A percentile compares a stretch with the other conserved stretches of the same genome.
Evolutionary conservation across 2,888 invertebrate species (phyloP).

Genomic region (Acronicta psi): DNA sequence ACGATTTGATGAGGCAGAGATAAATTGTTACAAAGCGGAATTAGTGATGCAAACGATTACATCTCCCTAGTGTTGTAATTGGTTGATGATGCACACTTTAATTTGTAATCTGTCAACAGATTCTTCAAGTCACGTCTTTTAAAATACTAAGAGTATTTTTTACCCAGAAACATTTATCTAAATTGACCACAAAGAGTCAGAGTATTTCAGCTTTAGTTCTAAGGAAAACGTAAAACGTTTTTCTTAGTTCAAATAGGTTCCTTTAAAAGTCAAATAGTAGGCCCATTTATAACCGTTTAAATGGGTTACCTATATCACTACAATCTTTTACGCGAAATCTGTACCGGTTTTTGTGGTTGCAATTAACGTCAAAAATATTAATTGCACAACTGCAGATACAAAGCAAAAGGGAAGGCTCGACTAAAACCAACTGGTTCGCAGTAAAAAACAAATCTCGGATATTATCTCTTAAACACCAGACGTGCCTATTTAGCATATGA

Average conservation of each 20-base stretch:
- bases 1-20: slow-evolving; percentile 73
- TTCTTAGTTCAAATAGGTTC: background rate
- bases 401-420: slow-evolving; percentile 15
- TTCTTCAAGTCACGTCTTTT: slow-evolving; percentile 12
- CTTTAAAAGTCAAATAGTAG: background rate
- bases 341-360: slow-evolving; percentile 1
- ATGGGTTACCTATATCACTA: background rate
- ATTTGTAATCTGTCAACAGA: slow-evolving; percentile 9
- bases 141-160: slow-evolving; percentile 1
- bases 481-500: slow-evolving; percentile 78
- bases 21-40: slow-evolving; percentile 58
- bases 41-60: slow-evolving; percentile 27
- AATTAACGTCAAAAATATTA: slow-evolving; percentile 28
- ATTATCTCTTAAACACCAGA: slow-evolving; percentile 58
- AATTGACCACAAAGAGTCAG: too few relatives aligned
- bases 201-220: too few relatives aligned
- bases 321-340: background rate
- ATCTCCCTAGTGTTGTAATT: slow-evolving; percentile 22
- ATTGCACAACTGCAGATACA: slow-evolving; percentile 21
- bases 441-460: slow-evolving; percentile 44
- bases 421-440: slow-evolving; percentile 28
- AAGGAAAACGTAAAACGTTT: background rate
- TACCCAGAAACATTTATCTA: too few relatives aligned
- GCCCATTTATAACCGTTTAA: background rate
- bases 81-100: slow-evolving; percentile 22